These are phyloP conservation scores for Trichopoda pennipes DNA, from an alignment of 2,888 invertebrate species.

Conservation along the genomic window DNA sequence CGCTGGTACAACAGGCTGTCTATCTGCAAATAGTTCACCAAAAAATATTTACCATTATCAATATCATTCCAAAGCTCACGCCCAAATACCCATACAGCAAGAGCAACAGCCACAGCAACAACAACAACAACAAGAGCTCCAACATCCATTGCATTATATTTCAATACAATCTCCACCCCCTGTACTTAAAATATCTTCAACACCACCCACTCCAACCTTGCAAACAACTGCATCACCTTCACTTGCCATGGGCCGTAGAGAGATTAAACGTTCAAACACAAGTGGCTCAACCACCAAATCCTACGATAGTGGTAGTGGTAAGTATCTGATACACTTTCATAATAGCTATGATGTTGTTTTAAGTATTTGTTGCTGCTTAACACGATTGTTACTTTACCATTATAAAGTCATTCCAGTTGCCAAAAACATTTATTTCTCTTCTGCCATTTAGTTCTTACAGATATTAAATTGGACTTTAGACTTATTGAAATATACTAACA, in stretches of 20 bases:
- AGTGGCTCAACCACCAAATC: slow-evolving; percentile 78
- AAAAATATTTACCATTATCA: slow-evolving; percentile 68
- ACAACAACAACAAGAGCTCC: slow-evolving; percentile 56
- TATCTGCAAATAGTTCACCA: slow-evolving; percentile 71
- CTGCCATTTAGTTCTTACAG: too few species aligned
- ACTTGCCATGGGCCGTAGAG: slow-evolving; percentile 79
- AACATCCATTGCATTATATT: slow-evolving; percentile 43
- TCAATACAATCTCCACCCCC: slow-evolving; percentile 63
- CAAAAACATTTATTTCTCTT: neutral
- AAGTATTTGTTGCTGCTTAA: slow-evolving; percentile 6
- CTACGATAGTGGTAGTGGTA: slow-evolving; percentile 79
- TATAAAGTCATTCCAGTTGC: slow-evolving; percentile 26
- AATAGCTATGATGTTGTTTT: slow-evolving; percentile 1
- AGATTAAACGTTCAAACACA: slow-evolving; percentile 80
- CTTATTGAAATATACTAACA: too few species aligned
- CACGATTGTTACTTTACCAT: slow-evolving; percentile 57
- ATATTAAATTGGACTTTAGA: too few species aligned
- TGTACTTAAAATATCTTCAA: slow-evolving; percentile 56
- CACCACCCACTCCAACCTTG: slow-evolving; percentile 55
- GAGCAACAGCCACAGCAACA: slow-evolving; percentile 59
- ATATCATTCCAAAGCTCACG: slow-evolving; percentile 60
- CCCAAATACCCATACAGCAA: slow-evolving; percentile 64
- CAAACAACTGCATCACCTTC: slow-evolving; percentile 53
- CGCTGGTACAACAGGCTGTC: slow-evolving; percentile 72
- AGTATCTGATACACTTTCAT: slow-evolving; percentile 70